phyloP scores from a whole-genome alignment of 2,888 invertebrate species.

The Bombylius major region DNA sequence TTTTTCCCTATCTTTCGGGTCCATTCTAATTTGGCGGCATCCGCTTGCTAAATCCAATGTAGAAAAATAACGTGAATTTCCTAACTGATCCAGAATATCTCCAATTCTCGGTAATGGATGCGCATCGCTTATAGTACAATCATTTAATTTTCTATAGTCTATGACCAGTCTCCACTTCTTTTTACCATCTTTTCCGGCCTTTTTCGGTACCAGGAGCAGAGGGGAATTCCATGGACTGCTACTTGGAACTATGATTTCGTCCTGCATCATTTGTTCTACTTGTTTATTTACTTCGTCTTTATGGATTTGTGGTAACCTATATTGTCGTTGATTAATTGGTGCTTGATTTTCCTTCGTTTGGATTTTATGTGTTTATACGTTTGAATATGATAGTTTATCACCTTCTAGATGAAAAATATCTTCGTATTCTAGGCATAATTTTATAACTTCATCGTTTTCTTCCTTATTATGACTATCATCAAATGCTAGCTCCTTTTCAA shows the following conservation, averaged over 20 bases:
- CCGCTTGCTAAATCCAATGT: constrained; percentile 29
- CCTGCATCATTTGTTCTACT: constrained; percentile 16
- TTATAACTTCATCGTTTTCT: constrained; percentile 5
- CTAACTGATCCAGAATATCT: constrained; percentile 14
- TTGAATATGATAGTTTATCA: neutral
- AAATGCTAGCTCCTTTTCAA: no score
- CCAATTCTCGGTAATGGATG: constrained; percentile 9
- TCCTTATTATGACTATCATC: no score
- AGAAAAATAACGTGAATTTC: constrained; percentile 22
- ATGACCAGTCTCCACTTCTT: neutral
- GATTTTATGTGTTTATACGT: neutral
- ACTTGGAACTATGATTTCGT: constrained; percentile 20
- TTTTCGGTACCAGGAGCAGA: neutral
- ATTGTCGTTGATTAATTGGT: neutral
- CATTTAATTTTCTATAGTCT: constrained; percentile 4
- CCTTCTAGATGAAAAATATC: neutral
- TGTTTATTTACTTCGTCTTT: no score
- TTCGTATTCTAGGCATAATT: no score
- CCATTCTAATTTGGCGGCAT: constrained; percentile 28
- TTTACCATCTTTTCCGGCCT: neutral
- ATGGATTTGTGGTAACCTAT: neutral
- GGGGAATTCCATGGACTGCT: constrained; percentile 13
- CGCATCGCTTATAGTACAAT: constrained; percentile 7
- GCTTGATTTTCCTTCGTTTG: neutral
- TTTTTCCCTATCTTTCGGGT: constrained; percentile 6